Percentiles rank a stretch among this genome's conserved stretches.
Conservation (phyloP, 2,888 invertebrate species). For the Lysandra coridon region DNA sequence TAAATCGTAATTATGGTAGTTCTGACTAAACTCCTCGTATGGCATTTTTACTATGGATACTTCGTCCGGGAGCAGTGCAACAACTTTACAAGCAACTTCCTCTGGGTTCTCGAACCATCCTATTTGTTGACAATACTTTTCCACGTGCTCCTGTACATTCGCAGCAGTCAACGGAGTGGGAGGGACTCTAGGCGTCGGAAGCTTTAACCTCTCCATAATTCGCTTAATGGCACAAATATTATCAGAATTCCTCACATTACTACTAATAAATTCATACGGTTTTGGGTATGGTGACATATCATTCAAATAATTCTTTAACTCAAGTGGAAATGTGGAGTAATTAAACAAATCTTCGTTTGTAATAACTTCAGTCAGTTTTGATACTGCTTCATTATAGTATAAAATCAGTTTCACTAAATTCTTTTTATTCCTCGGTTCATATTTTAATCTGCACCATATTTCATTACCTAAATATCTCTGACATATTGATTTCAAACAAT, state of each 20-base stretch:
- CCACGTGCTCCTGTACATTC: slow-evolving; percentile 70
- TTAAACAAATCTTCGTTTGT: slow-evolving; percentile 81
- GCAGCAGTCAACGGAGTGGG: slow-evolving; percentile 69
- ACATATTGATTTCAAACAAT: slow-evolving; percentile 78
- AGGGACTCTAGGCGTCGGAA: slow-evolving; percentile 70
- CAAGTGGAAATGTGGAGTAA: slow-evolving; percentile 83
- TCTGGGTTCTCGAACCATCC: slow-evolving; percentile 73
- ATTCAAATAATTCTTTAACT: slow-evolving; percentile 80
- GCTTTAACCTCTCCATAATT: slow-evolving; percentile 76
- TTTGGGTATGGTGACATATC: slow-evolving; percentile 78
- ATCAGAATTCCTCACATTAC: slow-evolving; percentile 77
- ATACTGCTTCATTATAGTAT: slow-evolving; percentile 85
- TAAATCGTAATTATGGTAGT: slow-evolving; percentile 73
- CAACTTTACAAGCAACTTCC: slow-evolving; percentile 73
- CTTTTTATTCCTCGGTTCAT: slow-evolving; percentile 58
- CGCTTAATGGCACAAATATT: slow-evolving; percentile 74
- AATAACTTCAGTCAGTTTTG: slow-evolving; percentile 80
- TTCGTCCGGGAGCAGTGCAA: slow-evolving; percentile 65
- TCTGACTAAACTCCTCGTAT: slow-evolving; percentile 58
- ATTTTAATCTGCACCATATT: slow-evolving; percentile 80
- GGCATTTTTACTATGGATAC: slow-evolving; percentile 63
- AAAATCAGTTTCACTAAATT: slow-evolving; percentile 81
- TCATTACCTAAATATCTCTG: slow-evolving; percentile 81
- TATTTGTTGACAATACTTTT: slow-evolving; percentile 73
- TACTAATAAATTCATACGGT: slow-evolving; percentile 84